These are phyloP conservation scores for human DNA, from an alignment of 2,113 vertebrate species.

Conservation along the genomic window DNA sequence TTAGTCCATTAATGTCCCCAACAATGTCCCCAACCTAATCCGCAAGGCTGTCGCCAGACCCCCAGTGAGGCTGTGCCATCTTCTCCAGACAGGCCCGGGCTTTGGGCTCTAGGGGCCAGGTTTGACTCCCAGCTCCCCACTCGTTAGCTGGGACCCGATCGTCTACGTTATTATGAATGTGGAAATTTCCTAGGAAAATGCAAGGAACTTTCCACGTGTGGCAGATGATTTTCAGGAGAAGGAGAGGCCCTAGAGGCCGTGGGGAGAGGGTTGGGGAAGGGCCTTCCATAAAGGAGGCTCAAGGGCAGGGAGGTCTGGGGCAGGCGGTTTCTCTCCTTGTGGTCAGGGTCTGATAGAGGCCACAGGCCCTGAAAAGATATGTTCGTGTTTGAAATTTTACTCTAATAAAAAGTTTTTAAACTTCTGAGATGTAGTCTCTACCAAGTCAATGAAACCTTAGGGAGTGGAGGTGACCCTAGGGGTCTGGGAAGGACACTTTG, in stretches of 20 bases:
- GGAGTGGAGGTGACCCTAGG: not conserved
- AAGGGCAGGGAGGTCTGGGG: not conserved
- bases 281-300: not conserved
- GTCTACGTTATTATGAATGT: not conserved
- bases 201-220: not conserved
- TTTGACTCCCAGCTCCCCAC: not conserved
- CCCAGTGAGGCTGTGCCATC: not conserved
- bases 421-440: not conserved
- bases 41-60: not conserved
- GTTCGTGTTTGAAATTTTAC: not conserved
- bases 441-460: not conserved
- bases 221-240: not conserved
- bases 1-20: not conserved
- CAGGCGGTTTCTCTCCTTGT: not conserved
- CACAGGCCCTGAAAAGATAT: not conserved
- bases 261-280: not conserved
- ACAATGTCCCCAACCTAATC: not conserved
- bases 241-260: not conserved
- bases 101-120: not conserved
- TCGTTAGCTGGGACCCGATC: not conserved
- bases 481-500: not conserved
- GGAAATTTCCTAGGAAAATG: not conserved
- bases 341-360: not conserved
- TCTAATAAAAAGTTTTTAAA: not conserved
- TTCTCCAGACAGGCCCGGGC: not conserved